Conservation (phyloP, 1,140 invertebrate genomes). For the Tribolium castaneum region DNA sequence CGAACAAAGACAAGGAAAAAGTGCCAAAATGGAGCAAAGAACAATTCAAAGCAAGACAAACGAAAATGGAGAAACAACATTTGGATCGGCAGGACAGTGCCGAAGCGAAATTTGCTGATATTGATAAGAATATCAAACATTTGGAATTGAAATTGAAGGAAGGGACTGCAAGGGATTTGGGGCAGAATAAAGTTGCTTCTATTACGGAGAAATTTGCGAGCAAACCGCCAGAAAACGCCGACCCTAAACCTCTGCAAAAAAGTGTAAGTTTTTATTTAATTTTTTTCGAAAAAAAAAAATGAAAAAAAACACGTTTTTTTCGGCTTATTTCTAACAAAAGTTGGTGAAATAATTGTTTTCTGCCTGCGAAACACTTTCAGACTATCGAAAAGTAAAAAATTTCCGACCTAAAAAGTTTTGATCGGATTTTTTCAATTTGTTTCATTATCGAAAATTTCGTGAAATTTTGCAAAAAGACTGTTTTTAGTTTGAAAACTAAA, state of each 20-base stretch:
- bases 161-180: constrained; percentile 77
- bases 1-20: constrained; percentile 77
- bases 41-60: constrained; percentile 85
- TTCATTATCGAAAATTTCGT: too few species aligned
- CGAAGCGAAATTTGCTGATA: constrained; percentile 75
- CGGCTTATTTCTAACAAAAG: too few species aligned
- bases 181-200: constrained; percentile 87
- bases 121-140: constrained; percentile 84
- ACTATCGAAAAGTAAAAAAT: too few species aligned
- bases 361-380: too few species aligned
- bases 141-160: constrained; percentile 85
- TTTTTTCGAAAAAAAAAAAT: neutral
- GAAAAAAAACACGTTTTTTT: neutral
- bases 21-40: constrained; percentile 92
- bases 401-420: too few species aligned
- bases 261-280: constrained; percentile 66
- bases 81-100: constrained; percentile 69
- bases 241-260: constrained; percentile 69
- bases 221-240: constrained; percentile 70
- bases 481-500: too few species aligned
- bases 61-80: constrained; percentile 77
- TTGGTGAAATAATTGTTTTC: too few species aligned
- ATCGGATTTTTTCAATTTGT: too few species aligned
- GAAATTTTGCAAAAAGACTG: too few species aligned
- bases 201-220: constrained; percentile 85